These are phyloP conservation scores for Sebastes dallii DNA, from an alignment of 2,797 vertebrate species.

Conservation along the genomic window DNA sequence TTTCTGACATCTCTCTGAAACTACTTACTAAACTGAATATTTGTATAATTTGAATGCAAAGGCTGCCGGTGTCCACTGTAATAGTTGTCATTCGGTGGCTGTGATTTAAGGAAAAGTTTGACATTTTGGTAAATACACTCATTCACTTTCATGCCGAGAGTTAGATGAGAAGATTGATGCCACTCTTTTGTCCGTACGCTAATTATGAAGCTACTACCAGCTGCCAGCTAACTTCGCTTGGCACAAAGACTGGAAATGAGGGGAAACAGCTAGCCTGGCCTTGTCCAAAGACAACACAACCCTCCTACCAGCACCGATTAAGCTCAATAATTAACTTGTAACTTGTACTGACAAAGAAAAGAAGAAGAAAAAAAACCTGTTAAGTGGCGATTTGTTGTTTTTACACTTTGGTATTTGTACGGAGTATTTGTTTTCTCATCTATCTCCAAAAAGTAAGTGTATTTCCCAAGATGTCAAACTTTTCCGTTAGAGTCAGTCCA, in stretches of 20 bases:
- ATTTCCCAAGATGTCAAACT: neutral
- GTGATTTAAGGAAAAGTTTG: neutral
- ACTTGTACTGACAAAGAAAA: neutral
- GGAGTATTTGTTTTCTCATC: neutral
- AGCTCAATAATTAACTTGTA: neutral
- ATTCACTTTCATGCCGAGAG: neutral
- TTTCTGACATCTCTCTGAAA: constrained; percentile 12
- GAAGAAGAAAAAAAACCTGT: neutral
- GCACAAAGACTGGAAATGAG: neutral
- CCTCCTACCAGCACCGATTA: neutral
- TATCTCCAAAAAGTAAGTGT: neutral
- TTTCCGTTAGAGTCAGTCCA: neutral
- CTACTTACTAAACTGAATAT: neutral
- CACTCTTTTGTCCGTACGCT: neutral
- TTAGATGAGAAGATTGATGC: neutral
- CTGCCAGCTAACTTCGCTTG: neutral
- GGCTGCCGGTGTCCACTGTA: neutral
- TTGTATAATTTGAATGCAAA: constrained; percentile 7
- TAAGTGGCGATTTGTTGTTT: neutral
- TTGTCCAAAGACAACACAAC: neutral
- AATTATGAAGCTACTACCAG: neutral
- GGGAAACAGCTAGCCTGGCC: neutral
- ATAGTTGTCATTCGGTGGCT: constrained; percentile 1
- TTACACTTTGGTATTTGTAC: neutral
- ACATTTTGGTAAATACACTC: constrained; percentile 10